A percentile compares a stretch with the other conserved stretches of the same genome.
phyloP scores from a whole-genome alignment of 2,797 vertebrate genomes.

The Champsocephalus gunnari region DNA sequence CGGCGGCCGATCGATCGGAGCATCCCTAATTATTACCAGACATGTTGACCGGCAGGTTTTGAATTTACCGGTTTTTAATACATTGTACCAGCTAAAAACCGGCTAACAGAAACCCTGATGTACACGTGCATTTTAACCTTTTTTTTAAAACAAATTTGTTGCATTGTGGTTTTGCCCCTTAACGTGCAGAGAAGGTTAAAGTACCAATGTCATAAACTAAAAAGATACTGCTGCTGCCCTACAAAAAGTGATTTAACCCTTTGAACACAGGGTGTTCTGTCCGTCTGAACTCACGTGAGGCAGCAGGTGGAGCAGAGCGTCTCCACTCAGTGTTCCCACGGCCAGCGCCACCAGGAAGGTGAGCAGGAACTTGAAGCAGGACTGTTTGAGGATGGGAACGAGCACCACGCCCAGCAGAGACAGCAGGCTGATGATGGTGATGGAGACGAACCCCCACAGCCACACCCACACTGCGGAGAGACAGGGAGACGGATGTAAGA shows the following conservation, averaged over 20 bases:
- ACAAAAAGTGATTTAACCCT: not conserved
- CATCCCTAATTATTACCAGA: no score
- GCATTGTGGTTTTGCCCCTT: no score
- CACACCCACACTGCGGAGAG: constrained; percentile 83
- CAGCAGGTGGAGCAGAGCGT: constrained; percentile 96
- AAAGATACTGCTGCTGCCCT: not conserved
- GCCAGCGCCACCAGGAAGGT: constrained; percentile 98
- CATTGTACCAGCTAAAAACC: no score
- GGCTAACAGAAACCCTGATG: no score
- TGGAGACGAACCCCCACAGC: constrained; percentile 96
- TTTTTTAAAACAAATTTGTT: no score
- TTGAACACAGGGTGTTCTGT: no score
- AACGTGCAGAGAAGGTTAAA: no score
- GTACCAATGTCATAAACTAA: no score
- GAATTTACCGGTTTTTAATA: no score
- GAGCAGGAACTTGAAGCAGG: constrained; percentile 98
- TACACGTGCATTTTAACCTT: no score
- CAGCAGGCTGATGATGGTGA: constrained; percentile 98
- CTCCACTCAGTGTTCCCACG: constrained; percentile 97
- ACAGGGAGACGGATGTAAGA: not conserved
- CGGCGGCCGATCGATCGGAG: no score
- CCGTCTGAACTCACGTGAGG: constrained; percentile 90
- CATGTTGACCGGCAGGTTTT: no score
- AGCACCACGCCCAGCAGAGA: constrained; percentile 96
- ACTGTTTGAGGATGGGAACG: constrained; percentile 96